Evolutionary conservation across 2,797 vertebrate species (phyloP), one percentile per base, ranked within the genome.

Genomic region (Eulemur rubriventer): DNA sequence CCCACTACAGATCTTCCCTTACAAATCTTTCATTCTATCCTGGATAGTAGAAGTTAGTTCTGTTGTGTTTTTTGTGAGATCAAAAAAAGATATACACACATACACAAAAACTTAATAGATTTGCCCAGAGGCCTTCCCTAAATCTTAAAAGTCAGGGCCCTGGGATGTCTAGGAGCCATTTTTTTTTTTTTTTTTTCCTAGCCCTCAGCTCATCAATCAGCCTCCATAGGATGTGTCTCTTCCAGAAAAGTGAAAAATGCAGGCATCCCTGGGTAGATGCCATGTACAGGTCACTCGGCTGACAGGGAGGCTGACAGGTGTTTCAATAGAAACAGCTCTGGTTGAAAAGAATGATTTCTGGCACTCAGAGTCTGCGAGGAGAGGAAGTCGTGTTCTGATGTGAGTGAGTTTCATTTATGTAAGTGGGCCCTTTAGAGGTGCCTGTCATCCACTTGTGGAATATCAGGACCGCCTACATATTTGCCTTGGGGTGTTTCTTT

Each of bases 271-370:
- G 17, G 46, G 63, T 88, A 38, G 76, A 80, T 85, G 91, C 63
- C n/a, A 46, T 79, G 63, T 61, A 80, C 8, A 24, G 92, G 79
- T 48, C 11, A n/a, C 83, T 87, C 1, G 33, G 43, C 70, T 92
- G 96, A 90, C 88, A 97, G 95, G 87, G 11, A 48, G 59, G 50
- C 48, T 89, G 84, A 0, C 70, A 79, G 90, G 88, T 92, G 73
- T 91, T 92, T 96, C 88, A 86, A 8, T 6, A 93, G 87, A 95
- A 95, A 92, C 0, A 14, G 50, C 78, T 95, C 12, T 30, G n/a
- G 43, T 91, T 95, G 95, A 92, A 88, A 96, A 95, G 38, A 7
- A 65, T 91, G 89, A 95, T 91, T 95, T 95, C 41, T 96, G 96
- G 76, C 92, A 83, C 91, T 94, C 92, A 11, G n/a, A 8, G 35